Base-by-base conservation (phyloP, 2,113 vertebrate genomes). In the Miniopterus natalensis region DNA sequence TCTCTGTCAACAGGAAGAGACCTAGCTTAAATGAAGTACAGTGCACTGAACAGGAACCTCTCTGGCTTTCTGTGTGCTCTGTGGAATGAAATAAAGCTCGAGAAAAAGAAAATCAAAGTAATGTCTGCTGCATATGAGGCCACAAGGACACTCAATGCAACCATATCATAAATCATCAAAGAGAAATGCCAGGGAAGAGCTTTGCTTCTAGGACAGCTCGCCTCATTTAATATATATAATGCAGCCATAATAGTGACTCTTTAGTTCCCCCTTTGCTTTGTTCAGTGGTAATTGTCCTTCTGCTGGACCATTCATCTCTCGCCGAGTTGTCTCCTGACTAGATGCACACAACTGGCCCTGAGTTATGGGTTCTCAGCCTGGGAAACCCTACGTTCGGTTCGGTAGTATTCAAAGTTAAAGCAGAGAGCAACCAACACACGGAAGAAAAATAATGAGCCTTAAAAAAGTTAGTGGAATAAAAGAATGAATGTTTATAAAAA, bases 221-320 rank as follows among this genome's bases (percentile, higher is more conserved):
- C 73, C 87, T 97, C 91, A 20, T 78, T 89, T 95, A 80, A 88
- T 96, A 91, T 80, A 94, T 75, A 95, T 97, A 96, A 92, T 89
- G 66, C 51, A 6, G 1, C 94, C 75, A 59, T 80, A 97, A 97
- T 80, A 96, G 95, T 25, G 10, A 77, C 92, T 97, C 86, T 96
- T 90, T 92, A 74, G 53, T 94, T 95, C 42, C 95, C 71, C 3
- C 87, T 97, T 96, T 91, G 63, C 63, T 96, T 97, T 98, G 89
- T 96, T 97, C 95, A 70, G 40, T 96, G 90, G 94, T 97, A 96
- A 97, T 92, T 96, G 90, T 95, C 86, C 96, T 97, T 97, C 96
- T 95, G 51, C 90, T 85, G 8, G 68, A 94, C 51, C 84, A 95
- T 97, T 97, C 95, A 84, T 97, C 97, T 95, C 96, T 94, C 9